Evolutionary conservation across 2,797 vertebrate species (phyloP).

Genomic region (Enteromius thamalakanensis): DNA sequence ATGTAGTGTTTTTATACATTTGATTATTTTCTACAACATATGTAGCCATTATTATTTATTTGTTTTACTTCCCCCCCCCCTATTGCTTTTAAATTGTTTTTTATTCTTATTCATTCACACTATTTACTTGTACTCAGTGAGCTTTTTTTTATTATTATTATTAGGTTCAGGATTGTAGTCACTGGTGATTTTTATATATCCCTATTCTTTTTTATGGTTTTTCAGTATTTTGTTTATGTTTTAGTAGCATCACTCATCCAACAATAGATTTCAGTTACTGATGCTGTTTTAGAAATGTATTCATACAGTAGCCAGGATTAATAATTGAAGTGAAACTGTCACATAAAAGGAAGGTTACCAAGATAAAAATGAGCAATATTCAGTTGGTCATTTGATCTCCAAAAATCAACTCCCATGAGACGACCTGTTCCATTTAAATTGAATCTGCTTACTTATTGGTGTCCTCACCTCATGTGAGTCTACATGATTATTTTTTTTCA

Average conservation of each 20-base stretch:
- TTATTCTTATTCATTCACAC: too few relatives aligned
- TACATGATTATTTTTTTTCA: too few relatives aligned
- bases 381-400: background rate
- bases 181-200: too few relatives aligned
- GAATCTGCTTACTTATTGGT: background rate
- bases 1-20: too few relatives aligned
- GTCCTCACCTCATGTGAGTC: conserved; percentile 7
- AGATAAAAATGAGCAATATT: background rate
- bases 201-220: background rate
- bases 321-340: background rate
- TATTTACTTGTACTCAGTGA: too few relatives aligned
- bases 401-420: background rate
- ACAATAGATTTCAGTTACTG: background rate
- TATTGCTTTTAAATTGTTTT: too few relatives aligned
- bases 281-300: background rate
- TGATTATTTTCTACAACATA: too few relatives aligned
- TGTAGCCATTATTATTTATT: too few relatives aligned
- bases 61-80: too few relatives aligned
- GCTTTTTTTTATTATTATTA: too few relatives aligned
- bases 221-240: background rate
- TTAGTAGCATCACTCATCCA: background rate
- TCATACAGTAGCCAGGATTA: background rate
- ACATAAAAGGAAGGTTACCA: background rate
- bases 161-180: too few relatives aligned
- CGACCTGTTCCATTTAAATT: background rate